Conservation (phyloP, 2,797 vertebrate genomes). For the Pseudopleuronectes americanus region DNA sequence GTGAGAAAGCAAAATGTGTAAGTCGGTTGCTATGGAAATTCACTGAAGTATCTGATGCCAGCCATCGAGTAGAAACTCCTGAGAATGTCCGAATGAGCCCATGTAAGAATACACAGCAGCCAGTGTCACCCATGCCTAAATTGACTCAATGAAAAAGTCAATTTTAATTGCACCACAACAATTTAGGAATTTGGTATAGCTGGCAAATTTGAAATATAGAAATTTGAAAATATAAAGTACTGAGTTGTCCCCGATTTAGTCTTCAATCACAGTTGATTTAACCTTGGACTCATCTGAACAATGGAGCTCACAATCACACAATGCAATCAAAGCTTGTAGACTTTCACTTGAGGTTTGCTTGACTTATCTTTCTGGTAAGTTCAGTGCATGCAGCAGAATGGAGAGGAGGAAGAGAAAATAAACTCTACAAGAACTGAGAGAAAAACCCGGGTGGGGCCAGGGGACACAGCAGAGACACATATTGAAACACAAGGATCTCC, state of each 20-base stretch:
- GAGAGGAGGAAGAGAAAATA: not conserved
- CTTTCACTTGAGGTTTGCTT: not conserved
- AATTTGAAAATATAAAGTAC: not conserved
- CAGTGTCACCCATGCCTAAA: too few relatives aligned
- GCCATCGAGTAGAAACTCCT: too few relatives aligned
- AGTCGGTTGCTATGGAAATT: too few relatives aligned
- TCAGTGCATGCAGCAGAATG: not conserved
- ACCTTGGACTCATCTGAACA: too few relatives aligned
- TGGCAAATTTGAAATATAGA: not conserved
- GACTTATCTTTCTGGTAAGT: too few relatives aligned
- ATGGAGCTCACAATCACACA: not conserved
- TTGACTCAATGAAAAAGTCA: too few relatives aligned
- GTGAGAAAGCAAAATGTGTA: too few relatives aligned
- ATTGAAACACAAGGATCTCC: constrained; percentile 41
- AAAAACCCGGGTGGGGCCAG: not conserved
- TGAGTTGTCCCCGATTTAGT: not conserved
- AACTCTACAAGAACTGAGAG: not conserved
- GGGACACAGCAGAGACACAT: not conserved
- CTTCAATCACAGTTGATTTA: not conserved
- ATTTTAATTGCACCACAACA: not conserved
- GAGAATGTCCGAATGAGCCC: too few relatives aligned
- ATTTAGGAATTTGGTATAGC: not conserved
- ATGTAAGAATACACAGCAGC: too few relatives aligned
- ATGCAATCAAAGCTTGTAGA: not conserved
- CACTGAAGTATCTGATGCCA: too few relatives aligned